Evolutionary conservation across 2,888 invertebrate genomes (phyloP), one percentile per base, ranked within the genome.

Genomic region (Uropetala carovei): DNA sequence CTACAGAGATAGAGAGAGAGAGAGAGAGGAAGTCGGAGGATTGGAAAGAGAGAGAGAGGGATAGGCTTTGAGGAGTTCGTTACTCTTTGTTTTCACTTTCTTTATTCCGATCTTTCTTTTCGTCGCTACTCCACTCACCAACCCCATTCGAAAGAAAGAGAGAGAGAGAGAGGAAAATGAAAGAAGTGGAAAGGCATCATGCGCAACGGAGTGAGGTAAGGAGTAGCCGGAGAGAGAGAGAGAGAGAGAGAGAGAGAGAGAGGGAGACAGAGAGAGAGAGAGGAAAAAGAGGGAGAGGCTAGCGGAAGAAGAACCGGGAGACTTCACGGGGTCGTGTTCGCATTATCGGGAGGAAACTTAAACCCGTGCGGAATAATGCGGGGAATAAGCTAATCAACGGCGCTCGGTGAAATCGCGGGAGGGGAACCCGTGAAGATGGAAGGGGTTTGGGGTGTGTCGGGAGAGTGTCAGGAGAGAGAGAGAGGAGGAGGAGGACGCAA

Each of bases 321-420:
- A 22, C 22, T 81, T 81, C 22, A 22, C 81, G 30, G 27, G 64
- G 27, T 30, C 81, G 22, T 81, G 22, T 30, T 81, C 81, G 27
- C 30, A 81, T 81, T 11, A 22, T 30, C 81, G 27, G 64, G 81
- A 81, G 27, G 30, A 30, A 30, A 81, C 81, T 81, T 81, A 81
- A 81, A 30, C 16, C 27, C 30, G 27, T 81, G 22, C 64, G 64
- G 27, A 30, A 82, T 14, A 16, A 82, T 16, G 8, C 13, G 82
- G 43, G 27, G 82, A 82, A 82, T 82, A 82, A 82, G 27, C 43
- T 82, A 82, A 82, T 82, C 82, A 43, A 82, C 22, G 82, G 14
- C 27, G 16, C 30, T n/a, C 27, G 82, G 82, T 43, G 82, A 43
- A 82, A 27, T 82, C 22, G 81, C 30, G 30, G 30, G 22, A 82